These are phyloP conservation scores for Coelopa pilipes DNA, from an alignment of 2,888 invertebrate species.

Conservation along the genomic window DNA sequence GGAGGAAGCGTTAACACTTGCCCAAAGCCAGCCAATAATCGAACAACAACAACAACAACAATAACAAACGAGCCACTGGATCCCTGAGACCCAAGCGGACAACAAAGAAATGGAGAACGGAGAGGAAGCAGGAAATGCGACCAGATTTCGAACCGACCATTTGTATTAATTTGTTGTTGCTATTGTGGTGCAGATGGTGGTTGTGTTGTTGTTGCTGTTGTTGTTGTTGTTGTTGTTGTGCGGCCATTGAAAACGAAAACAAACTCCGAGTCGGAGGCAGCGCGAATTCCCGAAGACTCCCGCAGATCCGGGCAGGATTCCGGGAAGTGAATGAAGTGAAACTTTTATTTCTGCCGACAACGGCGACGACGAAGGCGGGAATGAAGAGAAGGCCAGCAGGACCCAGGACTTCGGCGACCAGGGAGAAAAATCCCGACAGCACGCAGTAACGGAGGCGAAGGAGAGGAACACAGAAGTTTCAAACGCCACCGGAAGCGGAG, in stretches of 20 bases:
- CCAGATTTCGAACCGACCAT: constrained; percentile 41
- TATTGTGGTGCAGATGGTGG: constrained; percentile 1
- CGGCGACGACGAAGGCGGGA: neutral
- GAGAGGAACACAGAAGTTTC: constrained; percentile 5
- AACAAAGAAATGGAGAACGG: too few species aligned
- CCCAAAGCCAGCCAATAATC: constrained; percentile 5
- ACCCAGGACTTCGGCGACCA: neutral
- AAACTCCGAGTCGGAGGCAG: constrained; percentile 2
- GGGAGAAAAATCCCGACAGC: neutral
- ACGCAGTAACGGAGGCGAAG: neutral
- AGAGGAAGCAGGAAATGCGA: neutral
- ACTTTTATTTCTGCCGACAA: constrained; percentile 1
- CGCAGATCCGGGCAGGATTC: constrained; percentile 3
- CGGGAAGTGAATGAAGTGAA: neutral
- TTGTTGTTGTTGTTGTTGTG: constrained; percentile 16
- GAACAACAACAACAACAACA: constrained; percentile 29
- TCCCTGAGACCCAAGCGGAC: neutral
- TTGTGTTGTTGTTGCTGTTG: constrained; percentile 15
- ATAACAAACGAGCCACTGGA: constrained; percentile 18
- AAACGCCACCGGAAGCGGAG: too few species aligned
- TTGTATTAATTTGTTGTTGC: constrained; percentile 50
- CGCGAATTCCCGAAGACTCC: constrained; percentile 6
- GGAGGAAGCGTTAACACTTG: constrained; percentile 15
- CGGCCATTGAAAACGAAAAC: constrained; percentile 27
- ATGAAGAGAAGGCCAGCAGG: neutral